Percentiles rank a stretch among this genome's conserved stretches.
Evolutionary conservation across 2,113 vertebrate genomes (phyloP).

Genomic region (Apus apus): DNA sequence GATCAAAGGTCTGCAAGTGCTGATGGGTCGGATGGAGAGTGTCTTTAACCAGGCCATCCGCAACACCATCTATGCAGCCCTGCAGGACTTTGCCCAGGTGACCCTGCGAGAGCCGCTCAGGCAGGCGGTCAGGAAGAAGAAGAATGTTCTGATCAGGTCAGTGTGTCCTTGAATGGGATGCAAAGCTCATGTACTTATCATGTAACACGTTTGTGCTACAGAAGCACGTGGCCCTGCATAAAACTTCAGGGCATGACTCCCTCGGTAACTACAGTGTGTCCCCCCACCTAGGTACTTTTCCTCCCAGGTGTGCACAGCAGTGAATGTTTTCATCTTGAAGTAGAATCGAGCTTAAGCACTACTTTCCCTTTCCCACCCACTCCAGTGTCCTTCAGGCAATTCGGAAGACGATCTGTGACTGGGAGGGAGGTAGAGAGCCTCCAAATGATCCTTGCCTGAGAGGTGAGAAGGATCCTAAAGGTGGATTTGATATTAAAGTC

Average conservation of each 20-base stretch:
- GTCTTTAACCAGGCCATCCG: slow-evolving; percentile 99
- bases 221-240: not conserved
- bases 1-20: slow-evolving; percentile 98
- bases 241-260: not conserved
- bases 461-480: slow-evolving; percentile 98
- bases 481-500: slow-evolving; percentile 98
- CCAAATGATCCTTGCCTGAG: slow-evolving; percentile 96
- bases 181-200: not conserved
- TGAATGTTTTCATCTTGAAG: not conserved
- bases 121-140: slow-evolving; percentile 97
- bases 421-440: slow-evolving; percentile 95
- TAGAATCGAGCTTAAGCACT: not conserved
- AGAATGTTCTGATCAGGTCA: slow-evolving; percentile 97
- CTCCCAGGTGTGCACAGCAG: not conserved
- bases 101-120: slow-evolving; percentile 92
- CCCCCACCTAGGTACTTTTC: not conserved
- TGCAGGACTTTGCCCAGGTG: slow-evolving; percentile 98
- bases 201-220: not conserved
- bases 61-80: slow-evolving; percentile 97
- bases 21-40: slow-evolving; percentile 98
- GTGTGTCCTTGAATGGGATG: not conserved
- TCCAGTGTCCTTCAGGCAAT: slow-evolving; percentile 97
- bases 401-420: slow-evolving; percentile 97
- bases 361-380: not conserved
- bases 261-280: not conserved